A percentile compares a stretch with the other conserved stretches of the same genome.
These are phyloP conservation scores for Dryobota labecula DNA, from an alignment of 2,888 invertebrate genomes.

Conservation along the genomic window DNA sequence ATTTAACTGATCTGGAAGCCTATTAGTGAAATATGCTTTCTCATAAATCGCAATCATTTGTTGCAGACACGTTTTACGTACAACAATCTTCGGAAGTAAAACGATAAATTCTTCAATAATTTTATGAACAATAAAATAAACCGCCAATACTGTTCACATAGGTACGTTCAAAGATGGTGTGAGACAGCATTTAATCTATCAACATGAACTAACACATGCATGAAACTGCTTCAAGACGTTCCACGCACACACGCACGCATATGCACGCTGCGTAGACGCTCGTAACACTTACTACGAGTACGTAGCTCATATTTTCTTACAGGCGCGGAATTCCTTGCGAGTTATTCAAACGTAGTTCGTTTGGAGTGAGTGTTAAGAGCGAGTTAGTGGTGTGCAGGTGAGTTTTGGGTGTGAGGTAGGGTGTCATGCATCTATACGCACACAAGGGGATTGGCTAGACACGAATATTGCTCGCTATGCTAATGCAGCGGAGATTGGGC, in stretches of 20 bases:
- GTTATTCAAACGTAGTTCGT: conserved; percentile 6
- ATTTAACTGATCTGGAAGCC: neutral
- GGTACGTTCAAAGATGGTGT: conserved; percentile 56
- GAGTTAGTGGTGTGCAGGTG: conserved; percentile 32
- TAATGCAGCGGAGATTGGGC: conserved; percentile 91
- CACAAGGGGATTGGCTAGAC: conserved; percentile 80
- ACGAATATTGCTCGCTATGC: conserved; percentile 90
- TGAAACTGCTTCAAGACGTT: conserved; percentile 71
- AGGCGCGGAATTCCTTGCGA: neutral
- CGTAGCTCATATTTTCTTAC: conserved; percentile 34
- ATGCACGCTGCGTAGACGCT: conserved; percentile 57
- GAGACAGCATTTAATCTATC: conserved; percentile 78
- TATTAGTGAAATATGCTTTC: neutral
- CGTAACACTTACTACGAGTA: conserved; percentile 61
- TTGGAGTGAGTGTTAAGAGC: neutral
- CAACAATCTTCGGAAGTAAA: conserved; percentile 18
- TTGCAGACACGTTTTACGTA: conserved; percentile 1
- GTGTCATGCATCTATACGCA: conserved; percentile 70
- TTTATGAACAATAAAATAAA: conserved; percentile 49
- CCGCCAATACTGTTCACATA: conserved; percentile 48
- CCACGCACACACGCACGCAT: conserved; percentile 71
- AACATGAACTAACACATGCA: conserved; percentile 72
- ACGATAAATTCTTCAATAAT: conserved; percentile 31
- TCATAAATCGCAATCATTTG: conserved; percentile 16
- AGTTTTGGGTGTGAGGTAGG: conserved; percentile 53